phyloP scores from a whole-genome alignment of 2,888 invertebrate genomes.

The Criorhina ranunculi region DNA sequence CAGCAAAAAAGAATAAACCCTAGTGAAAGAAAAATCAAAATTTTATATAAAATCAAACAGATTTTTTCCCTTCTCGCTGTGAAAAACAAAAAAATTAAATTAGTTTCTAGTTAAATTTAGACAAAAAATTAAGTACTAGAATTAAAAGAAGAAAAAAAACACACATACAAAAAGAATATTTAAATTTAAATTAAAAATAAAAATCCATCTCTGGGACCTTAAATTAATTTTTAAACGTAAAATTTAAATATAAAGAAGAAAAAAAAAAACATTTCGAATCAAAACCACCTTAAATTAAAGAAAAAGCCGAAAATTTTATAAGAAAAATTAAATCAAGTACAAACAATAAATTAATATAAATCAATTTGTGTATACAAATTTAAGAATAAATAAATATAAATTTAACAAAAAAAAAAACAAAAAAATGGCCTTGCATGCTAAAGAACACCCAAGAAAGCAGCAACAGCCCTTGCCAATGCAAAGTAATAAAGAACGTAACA shows the following conservation, averaged over 20 bases:
- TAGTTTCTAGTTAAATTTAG: slow-evolving; percentile 75
- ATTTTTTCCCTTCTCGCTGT: slow-evolving; percentile 66
- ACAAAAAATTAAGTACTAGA: slow-evolving; percentile 54
- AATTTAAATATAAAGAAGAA: slow-evolving; percentile 46
- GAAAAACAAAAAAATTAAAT: slow-evolving; percentile 65
- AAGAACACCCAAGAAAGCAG: neutral
- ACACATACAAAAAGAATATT: too few relatives aligned
- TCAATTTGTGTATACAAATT: slow-evolving; percentile 28
- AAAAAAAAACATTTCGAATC: slow-evolving; percentile 58
- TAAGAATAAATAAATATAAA: too few relatives aligned
- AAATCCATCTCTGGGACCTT: slow-evolving; percentile 73
- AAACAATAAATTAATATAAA: slow-evolving; percentile 34
- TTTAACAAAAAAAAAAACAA: slow-evolving; percentile 19
- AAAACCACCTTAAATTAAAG: slow-evolving; percentile 63
- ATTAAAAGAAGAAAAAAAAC: slow-evolving; percentile 48
- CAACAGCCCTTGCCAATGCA: slow-evolving; percentile 10
- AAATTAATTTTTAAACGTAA: slow-evolving; percentile 56
- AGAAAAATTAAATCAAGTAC: slow-evolving; percentile 54
- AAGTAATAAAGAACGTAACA: slow-evolving; percentile 1
- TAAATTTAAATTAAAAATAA: neutral
- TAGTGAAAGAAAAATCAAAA: slow-evolving; percentile 68
- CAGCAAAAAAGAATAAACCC: slow-evolving; percentile 47
- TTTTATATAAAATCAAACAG: slow-evolving; percentile 72
- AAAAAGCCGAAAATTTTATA: slow-evolving; percentile 52
- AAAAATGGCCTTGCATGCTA: slow-evolving; percentile 38